Evolutionary conservation across 2,113 vertebrate genomes (phyloP), one percentile per base, ranked within the genome.

Genomic region (Balaeniceps rex): DNA sequence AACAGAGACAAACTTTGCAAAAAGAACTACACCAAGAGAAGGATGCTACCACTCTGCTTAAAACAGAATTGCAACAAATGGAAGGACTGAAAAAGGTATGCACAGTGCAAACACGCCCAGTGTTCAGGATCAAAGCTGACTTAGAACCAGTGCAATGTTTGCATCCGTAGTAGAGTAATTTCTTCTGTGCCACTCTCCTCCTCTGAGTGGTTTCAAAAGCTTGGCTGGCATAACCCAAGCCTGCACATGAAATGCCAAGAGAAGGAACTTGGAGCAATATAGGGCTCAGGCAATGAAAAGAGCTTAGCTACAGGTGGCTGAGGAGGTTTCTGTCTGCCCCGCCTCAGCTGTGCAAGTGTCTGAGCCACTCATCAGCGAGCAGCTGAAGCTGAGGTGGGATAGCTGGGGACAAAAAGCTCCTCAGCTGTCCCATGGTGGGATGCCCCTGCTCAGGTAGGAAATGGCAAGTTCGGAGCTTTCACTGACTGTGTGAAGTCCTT

Each of bases 1-100:
- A 99, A 74, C 98, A 99, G 89, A 98, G 99, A 54, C 99, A 99
- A 81, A 98, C 94, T 68, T 97, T 99, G 92, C 99, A 99, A 94
- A 98, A 95, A 92, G 98, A 99, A 64, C 96, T 99, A 6, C 99
- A 99, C 92, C 98, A 97, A 34, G 99, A 99, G 88, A 99, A 99
- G 87, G 99, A 99, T 93, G 98, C 98, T 87, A 98, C 99, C 51
- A 15, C 95, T 8, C 98, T 99, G 83, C 98, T 99, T 49, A 98
- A 98, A 97, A 99, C 98, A 34, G 99, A 99, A 96, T 94, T 99
- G 52, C 99, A 99, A 31, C 99, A 99, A 96, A 98, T 99, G 38
- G 98, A 99, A 91, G 99, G 99, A n/a, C 95, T 99, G 65, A 98
- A 99, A 89, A 98, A 98, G 98, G 98, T 99, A 96, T 5, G 33